Evolutionary conservation across 2,888 invertebrate species (phyloP), one percentile per base, ranked within the genome.

Genomic region (Microplitis deprimator): DNA sequence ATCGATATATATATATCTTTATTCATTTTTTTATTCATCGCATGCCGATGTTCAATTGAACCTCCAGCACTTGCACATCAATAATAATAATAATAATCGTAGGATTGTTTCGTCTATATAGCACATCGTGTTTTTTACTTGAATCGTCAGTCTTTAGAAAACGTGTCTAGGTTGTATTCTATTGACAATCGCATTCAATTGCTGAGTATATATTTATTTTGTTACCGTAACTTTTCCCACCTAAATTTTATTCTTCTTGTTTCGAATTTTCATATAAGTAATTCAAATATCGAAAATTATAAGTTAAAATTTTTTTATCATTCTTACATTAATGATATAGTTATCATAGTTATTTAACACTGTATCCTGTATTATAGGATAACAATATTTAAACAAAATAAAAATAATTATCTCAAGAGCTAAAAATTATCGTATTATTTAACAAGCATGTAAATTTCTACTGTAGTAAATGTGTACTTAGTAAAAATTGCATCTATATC

Each of bases 21-120:
- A 59, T 62, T 75, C 41, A 68, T 68, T 76, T 29, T 76, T 76
- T 70, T 76, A 76, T 76, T 76, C 70, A 76, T 70, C 38, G 50
- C 65, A 70, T 50, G 50, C 10, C 38, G 64, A 64, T 65, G 65
- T 59, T 70, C 75, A 76, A 76, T 65, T 76, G 75, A 70, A 69
- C 69, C 16, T 50, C 17, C 62, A 60, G 50, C 67, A 60, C 60
- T 38, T 68, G 62, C 40, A 62, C 62, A 72, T 61, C 72, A 61
- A 72, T 60, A 72, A 38, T 61, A 61, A 72, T 60, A 72, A 38
- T 61, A 61, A 39, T 8, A 16, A 17, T 41, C 41, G 7, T 16
- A 1, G 7, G 6, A 17, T 17, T 1, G 41, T 40, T 41, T 40
- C 10, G 8, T 10, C 13, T 50, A 17, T 41, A 68, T 17, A 17